These are phyloP conservation scores for Craniophora ligustri DNA, from an alignment of 2,888 invertebrate genomes.

Conservation along the genomic window DNA sequence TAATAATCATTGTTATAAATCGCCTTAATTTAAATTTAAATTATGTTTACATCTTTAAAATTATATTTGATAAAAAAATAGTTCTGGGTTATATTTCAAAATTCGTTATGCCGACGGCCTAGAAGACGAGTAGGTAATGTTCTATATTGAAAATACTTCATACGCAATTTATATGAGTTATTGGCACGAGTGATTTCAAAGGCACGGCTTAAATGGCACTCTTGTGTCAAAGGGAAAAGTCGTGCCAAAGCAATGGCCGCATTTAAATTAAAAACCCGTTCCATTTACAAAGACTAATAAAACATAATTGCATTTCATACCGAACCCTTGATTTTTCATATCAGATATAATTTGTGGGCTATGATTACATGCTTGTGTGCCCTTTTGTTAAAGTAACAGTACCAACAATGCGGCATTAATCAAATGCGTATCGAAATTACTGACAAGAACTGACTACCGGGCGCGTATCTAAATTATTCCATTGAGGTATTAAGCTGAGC, in stretches of 20 bases:
- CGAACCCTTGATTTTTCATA: constrained; percentile 36
- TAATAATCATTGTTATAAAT: too few species aligned
- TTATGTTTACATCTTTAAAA: too few species aligned
- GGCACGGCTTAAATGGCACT: constrained; percentile 4
- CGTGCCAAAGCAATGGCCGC: constrained; percentile 16
- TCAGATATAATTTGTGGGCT: constrained; percentile 22
- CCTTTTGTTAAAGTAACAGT: constrained; percentile 49
- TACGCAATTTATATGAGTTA: neutral
- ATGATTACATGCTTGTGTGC: constrained; percentile 41
- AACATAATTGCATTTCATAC: constrained; percentile 33
- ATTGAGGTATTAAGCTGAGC: neutral
- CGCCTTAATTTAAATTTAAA: too few species aligned
- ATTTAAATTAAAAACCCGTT: constrained; percentile 5
- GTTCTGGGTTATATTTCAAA: too few species aligned
- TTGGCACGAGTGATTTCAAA: constrained; percentile 2
- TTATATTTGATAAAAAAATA: too few species aligned
- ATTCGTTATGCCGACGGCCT: too few species aligned
- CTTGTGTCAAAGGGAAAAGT: constrained; percentile 19
- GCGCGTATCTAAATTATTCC: constrained; percentile 63
- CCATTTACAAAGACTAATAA: constrained; percentile 21
- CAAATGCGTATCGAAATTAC: constrained; percentile 69
- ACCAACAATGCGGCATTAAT: constrained; percentile 66
- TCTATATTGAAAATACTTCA: neutral
- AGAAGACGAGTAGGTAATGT: too few species aligned
- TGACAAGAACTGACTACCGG: constrained; percentile 68